Percentiles rank a stretch among this genome's conserved stretches.
Conservation (phyloP, 2,797 vertebrate species). For the Thalassophryne amazonica region DNA sequence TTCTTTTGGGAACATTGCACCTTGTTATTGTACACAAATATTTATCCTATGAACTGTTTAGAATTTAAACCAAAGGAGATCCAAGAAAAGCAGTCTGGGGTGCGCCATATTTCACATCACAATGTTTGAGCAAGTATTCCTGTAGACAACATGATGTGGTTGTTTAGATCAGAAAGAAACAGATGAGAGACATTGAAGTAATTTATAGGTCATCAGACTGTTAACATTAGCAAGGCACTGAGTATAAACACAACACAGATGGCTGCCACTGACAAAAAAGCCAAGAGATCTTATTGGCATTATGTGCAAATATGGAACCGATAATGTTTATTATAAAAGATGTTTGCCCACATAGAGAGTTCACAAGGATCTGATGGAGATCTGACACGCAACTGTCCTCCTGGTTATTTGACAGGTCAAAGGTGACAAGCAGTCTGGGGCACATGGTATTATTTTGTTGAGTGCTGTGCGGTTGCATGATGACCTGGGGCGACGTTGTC, state of each 20-base stretch:
- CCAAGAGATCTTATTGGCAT: conserved; percentile 39
- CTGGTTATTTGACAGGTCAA: conserved; percentile 44
- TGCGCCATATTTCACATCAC: too few species aligned
- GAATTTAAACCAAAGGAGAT: too few species aligned
- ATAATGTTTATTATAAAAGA: conserved; percentile 37
- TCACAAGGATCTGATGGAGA: conserved; percentile 20
- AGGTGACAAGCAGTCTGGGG: conserved; percentile 30
- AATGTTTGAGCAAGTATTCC: too few species aligned
- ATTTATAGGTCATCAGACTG: background rate
- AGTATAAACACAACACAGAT: conserved; percentile 28
- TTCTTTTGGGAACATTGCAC: too few species aligned
- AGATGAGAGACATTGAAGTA: too few species aligned
- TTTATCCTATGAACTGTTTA: too few species aligned
- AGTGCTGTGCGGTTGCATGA: conserved; percentile 2
- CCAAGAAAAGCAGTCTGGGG: too few species aligned
- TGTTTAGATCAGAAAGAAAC: too few species aligned
- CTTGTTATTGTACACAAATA: too few species aligned
- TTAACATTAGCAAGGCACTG: conserved; percentile 17
- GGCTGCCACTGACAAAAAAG: conserved; percentile 24
- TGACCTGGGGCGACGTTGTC: conserved; percentile 11
- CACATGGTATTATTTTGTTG: conserved; percentile 54
- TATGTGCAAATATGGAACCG: conserved; percentile 17
- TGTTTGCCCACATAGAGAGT: conserved; percentile 16
- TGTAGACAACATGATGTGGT: too few species aligned
- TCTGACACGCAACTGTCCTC: conserved; percentile 23